Percentiles rank a stretch among this genome's conserved stretches.
Evolutionary conservation across 1,140 invertebrate species (phyloP).

Genomic region (Drosophila arizonae): DNA sequence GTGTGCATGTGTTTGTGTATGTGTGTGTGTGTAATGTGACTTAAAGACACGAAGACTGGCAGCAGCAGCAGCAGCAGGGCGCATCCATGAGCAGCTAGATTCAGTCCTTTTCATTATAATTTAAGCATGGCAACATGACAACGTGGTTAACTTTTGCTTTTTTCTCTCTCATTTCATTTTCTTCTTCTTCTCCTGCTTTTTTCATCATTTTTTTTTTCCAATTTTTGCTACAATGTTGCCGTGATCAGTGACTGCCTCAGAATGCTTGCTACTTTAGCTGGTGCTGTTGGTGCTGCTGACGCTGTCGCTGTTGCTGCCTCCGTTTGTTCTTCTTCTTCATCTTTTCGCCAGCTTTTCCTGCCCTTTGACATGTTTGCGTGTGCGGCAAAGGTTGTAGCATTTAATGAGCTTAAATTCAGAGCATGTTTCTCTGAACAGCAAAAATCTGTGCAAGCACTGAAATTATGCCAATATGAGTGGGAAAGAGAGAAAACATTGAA

Average conservation of each 20-base stretch:
- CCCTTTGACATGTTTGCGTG: conserved; percentile 61
- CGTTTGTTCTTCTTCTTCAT: conserved; percentile 2
- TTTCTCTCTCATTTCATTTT: conserved; percentile 20
- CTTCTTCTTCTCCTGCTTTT: neutral
- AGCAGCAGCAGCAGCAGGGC: conserved; percentile 32
- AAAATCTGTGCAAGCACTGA: conserved; percentile 40
- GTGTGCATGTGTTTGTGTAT: conserved; percentile 18
- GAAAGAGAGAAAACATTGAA: neutral
- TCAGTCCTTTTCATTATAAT: conserved; percentile 80
- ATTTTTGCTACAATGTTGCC: conserved; percentile 47
- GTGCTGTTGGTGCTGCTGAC: neutral
- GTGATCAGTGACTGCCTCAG: conserved; percentile 75
- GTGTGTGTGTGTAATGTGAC: conserved; percentile 25
- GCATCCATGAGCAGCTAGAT: conserved; percentile 53
- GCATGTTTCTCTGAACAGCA: conserved; percentile 57
- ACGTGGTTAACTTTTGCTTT: conserved; percentile 80
- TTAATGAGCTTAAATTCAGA: conserved; percentile 75
- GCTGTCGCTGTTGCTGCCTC: neutral
- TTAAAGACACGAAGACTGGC: conserved; percentile 35
- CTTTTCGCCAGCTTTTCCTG: conserved; percentile 33
- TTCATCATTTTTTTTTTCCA: neutral
- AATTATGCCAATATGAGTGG: conserved; percentile 21
- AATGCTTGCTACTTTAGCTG: conserved; percentile 68
- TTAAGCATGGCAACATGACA: conserved; percentile 79
- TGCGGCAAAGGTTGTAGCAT: conserved; percentile 69